phyloP scores from a whole-genome alignment of 2,113 vertebrate species.

The Takifugu flavidus region DNA sequence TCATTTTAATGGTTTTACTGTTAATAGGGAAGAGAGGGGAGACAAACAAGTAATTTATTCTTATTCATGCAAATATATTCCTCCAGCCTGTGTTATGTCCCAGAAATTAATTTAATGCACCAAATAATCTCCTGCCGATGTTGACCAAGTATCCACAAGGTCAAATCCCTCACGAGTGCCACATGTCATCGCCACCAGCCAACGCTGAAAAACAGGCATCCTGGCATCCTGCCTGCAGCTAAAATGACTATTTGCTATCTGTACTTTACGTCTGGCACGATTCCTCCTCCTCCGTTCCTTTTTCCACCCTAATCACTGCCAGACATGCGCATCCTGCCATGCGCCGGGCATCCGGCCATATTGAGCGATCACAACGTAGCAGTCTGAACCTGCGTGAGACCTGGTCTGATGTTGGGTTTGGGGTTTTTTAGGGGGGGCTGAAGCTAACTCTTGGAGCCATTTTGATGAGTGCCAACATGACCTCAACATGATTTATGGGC shows the following conservation, averaged over 20 bases:
- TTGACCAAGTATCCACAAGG: neutral
- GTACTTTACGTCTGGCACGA: constrained; percentile 10
- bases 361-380: constrained; percentile 23
- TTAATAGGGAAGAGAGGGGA: too few species aligned
- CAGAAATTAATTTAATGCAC: constrained; percentile 18
- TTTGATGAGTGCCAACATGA: too few species aligned
- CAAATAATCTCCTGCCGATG: neutral
- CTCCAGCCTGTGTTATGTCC: neutral
- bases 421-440: too few species aligned
- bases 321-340: constrained; percentile 9
- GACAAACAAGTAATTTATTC: neutral
- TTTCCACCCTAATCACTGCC: constrained; percentile 7
- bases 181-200: constrained; percentile 23
- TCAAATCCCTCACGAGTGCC: constrained; percentile 5
- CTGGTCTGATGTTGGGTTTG: neutral
- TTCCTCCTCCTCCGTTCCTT: constrained; percentile 14
- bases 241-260: constrained; percentile 12
- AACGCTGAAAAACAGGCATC: constrained; percentile 18
- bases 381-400: neutral
- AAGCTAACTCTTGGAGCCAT: too few species aligned
- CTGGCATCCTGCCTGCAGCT: constrained; percentile 6
- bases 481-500: too few species aligned
- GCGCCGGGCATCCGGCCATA: constrained; percentile 8
- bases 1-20: too few species aligned
- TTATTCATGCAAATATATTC: constrained; percentile 8